Evolutionary conservation across 2,113 vertebrate species (phyloP).

Genomic region (Clarias macrocephalus): DNA sequence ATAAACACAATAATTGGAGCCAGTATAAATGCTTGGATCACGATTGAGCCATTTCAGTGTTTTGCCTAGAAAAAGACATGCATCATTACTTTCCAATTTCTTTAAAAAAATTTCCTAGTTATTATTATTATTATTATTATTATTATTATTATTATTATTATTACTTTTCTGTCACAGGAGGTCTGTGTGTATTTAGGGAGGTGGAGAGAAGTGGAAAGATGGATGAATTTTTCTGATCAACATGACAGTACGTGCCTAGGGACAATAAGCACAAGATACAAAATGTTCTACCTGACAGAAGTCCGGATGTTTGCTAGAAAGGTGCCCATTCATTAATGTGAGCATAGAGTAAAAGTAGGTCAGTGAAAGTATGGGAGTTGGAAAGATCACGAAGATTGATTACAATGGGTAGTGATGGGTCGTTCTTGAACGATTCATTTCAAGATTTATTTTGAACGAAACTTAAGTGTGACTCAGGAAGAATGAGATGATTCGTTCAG

Average conservation of each 20-base stretch:
- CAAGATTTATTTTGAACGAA: no score
- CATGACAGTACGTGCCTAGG: slow-evolving; percentile 63
- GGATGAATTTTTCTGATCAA: slow-evolving; percentile 64
- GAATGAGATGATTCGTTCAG: no score
- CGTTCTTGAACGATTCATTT: no score
- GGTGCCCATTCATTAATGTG: slow-evolving; percentile 42
- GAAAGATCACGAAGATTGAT: slow-evolving; percentile 30
- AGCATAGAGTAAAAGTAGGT: slow-evolving; percentile 25
- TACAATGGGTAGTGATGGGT: not conserved
- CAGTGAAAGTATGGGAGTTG: slow-evolving; percentile 23
- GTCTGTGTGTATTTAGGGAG: not conserved
- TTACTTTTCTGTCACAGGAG: not conserved
- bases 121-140: no score
- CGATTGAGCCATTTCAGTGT: no score
- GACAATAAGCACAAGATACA: slow-evolving; percentile 66
- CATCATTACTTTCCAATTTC: no score
- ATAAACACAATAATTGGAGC: no score
- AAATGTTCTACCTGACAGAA: slow-evolving; percentile 44
- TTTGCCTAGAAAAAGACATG: no score
- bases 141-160: not conserved
- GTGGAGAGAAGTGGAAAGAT: slow-evolving; percentile 55
- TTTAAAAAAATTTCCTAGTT: no score
- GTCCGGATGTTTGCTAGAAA: slow-evolving; percentile 7
- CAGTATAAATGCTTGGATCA: no score
- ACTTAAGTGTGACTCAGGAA: no score